Percentiles rank a stretch among this genome's conserved stretches.
These are phyloP conservation scores for Heterocephalus glaber DNA, from an alignment of 2,113 vertebrate genomes.

Conservation along the genomic window DNA sequence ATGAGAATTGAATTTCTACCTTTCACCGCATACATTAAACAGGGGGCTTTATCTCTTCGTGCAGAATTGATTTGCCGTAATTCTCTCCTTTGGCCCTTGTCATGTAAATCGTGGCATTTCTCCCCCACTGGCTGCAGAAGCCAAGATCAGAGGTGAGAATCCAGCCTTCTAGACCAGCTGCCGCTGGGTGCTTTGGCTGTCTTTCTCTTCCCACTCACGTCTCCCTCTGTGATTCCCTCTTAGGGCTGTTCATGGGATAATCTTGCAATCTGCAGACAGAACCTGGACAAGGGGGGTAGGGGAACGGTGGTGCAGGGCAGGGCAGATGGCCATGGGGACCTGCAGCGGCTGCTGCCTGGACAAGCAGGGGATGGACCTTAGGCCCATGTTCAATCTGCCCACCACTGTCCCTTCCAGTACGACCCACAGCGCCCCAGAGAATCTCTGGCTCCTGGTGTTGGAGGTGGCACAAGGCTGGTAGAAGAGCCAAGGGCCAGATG, in stretches of 20 bases:
- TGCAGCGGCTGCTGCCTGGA: not conserved
- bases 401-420: not conserved
- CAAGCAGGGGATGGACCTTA: rapidly evolving
- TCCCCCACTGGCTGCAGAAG: slow-evolving; percentile 85
- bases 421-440: not conserved
- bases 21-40: slow-evolving; percentile 82
- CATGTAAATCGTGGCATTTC: slow-evolving; percentile 89
- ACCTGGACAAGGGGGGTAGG: not conserved
- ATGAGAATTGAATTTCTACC: slow-evolving; percentile 83
- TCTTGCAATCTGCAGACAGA: slow-evolving; percentile 62
- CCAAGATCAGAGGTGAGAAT: slow-evolving; percentile 86
- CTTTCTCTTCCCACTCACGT: slow-evolving; percentile 47
- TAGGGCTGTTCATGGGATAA: slow-evolving; percentile 61
- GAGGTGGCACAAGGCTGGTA: not conserved
- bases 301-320: slow-evolving; percentile 44
- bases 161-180: slow-evolving; percentile 86
- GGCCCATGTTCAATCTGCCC: not conserved
- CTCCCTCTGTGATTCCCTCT: slow-evolving; percentile 70
- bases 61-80: slow-evolving; percentile 87
- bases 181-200: slow-evolving; percentile 84
- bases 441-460: not conserved
- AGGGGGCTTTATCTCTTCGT: slow-evolving; percentile 85
- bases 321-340: slow-evolving; percentile 28
- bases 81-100: slow-evolving; percentile 86
- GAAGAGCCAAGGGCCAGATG: not conserved